Conservation (phyloP, 2,797 vertebrate genomes). For the Micropoecilia bifurca region DNA sequence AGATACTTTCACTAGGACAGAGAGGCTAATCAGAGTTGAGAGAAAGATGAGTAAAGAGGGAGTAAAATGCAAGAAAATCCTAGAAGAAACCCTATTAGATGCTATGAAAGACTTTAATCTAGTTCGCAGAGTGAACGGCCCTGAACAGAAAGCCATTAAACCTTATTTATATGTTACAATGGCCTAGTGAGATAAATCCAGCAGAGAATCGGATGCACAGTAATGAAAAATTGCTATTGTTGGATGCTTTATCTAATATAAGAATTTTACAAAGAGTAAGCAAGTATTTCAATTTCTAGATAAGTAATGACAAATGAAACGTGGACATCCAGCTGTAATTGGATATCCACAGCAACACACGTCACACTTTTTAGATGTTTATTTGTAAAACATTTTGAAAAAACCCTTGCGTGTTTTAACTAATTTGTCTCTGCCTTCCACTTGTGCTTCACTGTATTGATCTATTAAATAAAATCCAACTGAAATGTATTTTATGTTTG, state of each 20-base stretch:
- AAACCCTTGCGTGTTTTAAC: not conserved
- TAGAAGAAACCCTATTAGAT: not conserved
- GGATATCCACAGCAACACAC: too few species aligned
- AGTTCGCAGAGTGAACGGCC: not conserved
- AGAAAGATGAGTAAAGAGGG: not conserved
- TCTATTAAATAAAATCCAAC: not conserved
- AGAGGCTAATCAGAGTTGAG: not conserved
- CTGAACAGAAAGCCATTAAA: not conserved
- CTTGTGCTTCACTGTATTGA: not conserved
- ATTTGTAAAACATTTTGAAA: not conserved
- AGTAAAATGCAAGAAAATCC: not conserved
- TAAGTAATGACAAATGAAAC: not conserved
- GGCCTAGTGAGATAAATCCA: not conserved
- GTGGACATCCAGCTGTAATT: not conserved
- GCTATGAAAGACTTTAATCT: not conserved
- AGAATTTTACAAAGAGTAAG: not conserved
- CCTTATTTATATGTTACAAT: not conserved
- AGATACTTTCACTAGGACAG: not conserved
- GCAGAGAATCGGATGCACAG: not conserved
- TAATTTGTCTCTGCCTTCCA: not conserved
- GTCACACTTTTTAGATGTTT: not conserved
- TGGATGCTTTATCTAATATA: not conserved
- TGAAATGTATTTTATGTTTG: not conserved
- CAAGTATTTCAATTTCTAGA: not conserved
- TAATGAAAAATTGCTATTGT: not conserved